Conservation (phyloP, 2,888 invertebrate genomes). For the Apodemia mormo region DNA sequence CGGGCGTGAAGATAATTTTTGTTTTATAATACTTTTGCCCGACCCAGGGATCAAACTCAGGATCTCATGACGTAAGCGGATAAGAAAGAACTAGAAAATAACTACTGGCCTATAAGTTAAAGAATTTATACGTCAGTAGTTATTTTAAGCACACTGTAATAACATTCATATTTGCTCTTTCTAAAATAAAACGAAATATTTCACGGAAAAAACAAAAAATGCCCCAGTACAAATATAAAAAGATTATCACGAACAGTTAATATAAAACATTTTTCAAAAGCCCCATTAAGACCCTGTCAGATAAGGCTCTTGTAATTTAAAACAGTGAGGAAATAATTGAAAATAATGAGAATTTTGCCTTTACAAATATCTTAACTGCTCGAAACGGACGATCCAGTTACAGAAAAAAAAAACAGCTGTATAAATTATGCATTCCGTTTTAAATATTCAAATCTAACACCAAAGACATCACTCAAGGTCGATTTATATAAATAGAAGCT, state of each 20-base stretch:
- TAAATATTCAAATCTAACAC: conserved; percentile 28
- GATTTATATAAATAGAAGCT: conserved; percentile 25
- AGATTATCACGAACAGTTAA: conserved; percentile 8
- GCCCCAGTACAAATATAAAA: background rate
- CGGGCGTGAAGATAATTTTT: too few species aligned
- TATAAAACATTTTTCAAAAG: conserved; percentile 9
- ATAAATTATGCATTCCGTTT: conserved; percentile 30
- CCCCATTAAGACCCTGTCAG: conserved; percentile 10
- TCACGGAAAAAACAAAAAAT: background rate
- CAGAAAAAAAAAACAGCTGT: conserved; percentile 7
- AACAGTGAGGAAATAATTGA: conserved; percentile 10
- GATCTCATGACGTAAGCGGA: too few species aligned
- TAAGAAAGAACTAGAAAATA: too few species aligned
- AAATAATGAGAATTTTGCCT: conserved; percentile 6
- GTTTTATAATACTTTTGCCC: too few species aligned
- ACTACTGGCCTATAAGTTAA: too few species aligned
- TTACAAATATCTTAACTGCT: background rate
- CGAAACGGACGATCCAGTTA: background rate
- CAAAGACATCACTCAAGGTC: conserved; percentile 27
- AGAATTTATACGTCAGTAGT: too few species aligned
- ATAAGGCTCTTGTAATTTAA: conserved; percentile 14
- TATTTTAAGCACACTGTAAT: too few species aligned
- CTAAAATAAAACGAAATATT: background rate
- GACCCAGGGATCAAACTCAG: too few species aligned
- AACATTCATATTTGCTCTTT: too few species aligned